Base-by-base conservation (phyloP, 2,797 vertebrate genomes). In the Acipenser ruthenus region DNA sequence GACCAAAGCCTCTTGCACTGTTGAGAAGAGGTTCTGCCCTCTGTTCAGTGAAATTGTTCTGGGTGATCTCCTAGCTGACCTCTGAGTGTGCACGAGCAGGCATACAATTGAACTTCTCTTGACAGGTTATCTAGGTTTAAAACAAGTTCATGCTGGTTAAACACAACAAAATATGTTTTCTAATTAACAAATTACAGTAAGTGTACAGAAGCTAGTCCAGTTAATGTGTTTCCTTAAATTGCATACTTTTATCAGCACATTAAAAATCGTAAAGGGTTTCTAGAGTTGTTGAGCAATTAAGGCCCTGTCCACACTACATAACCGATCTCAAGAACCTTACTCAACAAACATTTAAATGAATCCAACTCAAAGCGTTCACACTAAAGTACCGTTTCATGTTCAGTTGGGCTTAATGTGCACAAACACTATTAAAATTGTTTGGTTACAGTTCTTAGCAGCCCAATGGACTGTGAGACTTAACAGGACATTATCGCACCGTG, bases 11-110 rank as follows among this genome's bases (percentile, higher is more conserved):
- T 82, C 10, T 81, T 72, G 70, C 77, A 78, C 66, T 67, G 70
- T 70, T 69, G 69, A 78, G 72, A 81, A 78, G 75, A 78, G 75
- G 70, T 77, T 74, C 50, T 82, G 71, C 72, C 75, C 74, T 79
- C 79, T 81, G 71, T 69, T 74, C 13, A 10, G 69, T 61, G 60
- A 78, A 75, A 78, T 73, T 69, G 74, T 77, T 81, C 67, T 53
- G 8, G 72, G 69, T 80, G 78, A 83, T 82, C 72, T 59, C 63
- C 13, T 67, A 6, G 10, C 13, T 75, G 72, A 78, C 73, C 76
- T 65, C 65, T 74, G 71, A 68, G 69, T 71, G 69, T 60, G 62
- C 73, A 61, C 74, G 67, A 69, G 60, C 60, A 69, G 70, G 66
- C 11, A 62, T 18, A 7, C 72, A 61, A 50, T 60, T 74, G 72